A percentile compares a stretch with the other conserved stretches of the same genome.
phyloP scores from a whole-genome alignment of 2,797 vertebrate species.

The Avahi laniger region DNA sequence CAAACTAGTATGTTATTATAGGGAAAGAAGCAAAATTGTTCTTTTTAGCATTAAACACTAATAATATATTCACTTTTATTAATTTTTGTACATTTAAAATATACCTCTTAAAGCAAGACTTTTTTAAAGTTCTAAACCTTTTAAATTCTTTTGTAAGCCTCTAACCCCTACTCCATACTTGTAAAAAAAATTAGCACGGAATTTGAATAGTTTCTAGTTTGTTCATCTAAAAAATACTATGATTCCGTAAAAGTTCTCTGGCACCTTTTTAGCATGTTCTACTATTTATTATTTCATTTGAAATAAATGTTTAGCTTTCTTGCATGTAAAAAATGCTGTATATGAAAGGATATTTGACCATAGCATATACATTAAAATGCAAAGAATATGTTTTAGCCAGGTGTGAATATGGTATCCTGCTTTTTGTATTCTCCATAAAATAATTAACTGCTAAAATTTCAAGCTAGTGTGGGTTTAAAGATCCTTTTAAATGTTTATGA shows the following conservation, averaged over 20 bases:
- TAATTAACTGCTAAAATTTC: not conserved
- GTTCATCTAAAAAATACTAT: slow-evolving; percentile 2
- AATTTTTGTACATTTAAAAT: not conserved
- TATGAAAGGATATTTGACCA: not conserved
- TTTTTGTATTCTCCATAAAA: not conserved
- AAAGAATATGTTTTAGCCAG: slow-evolving; percentile 12
- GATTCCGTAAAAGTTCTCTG: not conserved
- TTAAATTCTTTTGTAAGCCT: not conserved
- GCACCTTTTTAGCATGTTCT: not conserved
- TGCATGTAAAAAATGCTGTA: not conserved
- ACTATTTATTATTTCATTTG: not conserved
- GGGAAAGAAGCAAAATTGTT: not conserved
- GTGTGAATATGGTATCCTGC: not conserved
- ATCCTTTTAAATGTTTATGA: not conserved
- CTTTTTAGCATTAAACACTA: not conserved
- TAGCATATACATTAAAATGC: not conserved
- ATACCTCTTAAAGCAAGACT: not conserved
- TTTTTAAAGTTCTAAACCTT: not conserved
- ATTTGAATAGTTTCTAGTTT: not conserved
- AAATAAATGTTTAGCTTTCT: slow-evolving; percentile 30
- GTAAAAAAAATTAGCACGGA: not conserved
- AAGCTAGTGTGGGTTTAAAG: not conserved
- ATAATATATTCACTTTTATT: not conserved
- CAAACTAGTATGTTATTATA: not conserved
- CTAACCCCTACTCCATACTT: not conserved